Conservation (phyloP, 2,113 vertebrate genomes). For the Chrysochloris asiatica region DNA sequence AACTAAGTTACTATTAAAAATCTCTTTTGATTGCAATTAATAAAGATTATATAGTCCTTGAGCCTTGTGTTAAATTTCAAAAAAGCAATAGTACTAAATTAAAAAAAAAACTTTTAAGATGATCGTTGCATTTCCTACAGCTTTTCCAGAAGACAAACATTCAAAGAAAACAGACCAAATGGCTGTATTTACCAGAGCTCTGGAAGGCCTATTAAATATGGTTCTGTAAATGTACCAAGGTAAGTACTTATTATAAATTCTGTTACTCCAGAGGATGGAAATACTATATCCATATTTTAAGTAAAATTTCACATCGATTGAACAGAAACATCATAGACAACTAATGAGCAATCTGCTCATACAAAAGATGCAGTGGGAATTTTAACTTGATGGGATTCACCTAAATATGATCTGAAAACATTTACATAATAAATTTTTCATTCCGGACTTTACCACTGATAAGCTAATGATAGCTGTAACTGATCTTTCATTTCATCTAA, state of each 20-base stretch:
- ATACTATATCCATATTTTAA: background rate
- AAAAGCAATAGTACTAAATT: background rate
- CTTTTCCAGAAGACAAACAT: conserved; percentile 39
- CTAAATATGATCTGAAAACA: conserved; percentile 31
- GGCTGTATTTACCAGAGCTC: background rate
- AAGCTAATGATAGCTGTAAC: conserved; percentile 1
- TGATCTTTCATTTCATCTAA: background rate
- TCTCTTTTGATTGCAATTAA: background rate
- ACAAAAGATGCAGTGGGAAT: background rate
- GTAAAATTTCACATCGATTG: conserved; percentile 9
- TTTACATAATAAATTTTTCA: background rate
- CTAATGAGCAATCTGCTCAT: conserved; percentile 27
- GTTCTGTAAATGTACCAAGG: background rate
- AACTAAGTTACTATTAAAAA: conserved; percentile 4
- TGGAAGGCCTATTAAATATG: background rate
- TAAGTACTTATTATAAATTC: conserved; percentile 14
- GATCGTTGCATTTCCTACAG: conserved; percentile 17
- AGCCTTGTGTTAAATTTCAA: conserved; percentile 24
- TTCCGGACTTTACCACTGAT: background rate
- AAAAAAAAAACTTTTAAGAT: conserved; percentile 20
- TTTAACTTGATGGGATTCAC: conserved; percentile 37
- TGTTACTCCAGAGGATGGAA: background rate
- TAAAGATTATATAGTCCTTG: background rate
- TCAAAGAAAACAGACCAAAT: conserved; percentile 35
- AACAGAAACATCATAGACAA: conserved; percentile 5